These are phyloP conservation scores for Achlya flavicornis DNA, from an alignment of 2,888 invertebrate species.

Conservation along the genomic window DNA sequence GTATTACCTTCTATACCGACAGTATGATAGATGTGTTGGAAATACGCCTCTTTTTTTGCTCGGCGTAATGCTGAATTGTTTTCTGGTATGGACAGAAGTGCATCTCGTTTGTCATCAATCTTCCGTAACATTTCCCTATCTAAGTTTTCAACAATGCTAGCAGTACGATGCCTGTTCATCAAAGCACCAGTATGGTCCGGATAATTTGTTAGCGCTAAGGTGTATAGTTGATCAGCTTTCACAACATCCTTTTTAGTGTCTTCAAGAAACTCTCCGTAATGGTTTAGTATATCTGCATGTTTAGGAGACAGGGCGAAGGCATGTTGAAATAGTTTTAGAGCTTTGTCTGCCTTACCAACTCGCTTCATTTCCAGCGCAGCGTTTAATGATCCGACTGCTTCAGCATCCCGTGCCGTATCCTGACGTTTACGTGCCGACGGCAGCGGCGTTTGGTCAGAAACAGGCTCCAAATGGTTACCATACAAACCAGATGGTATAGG, in stretches of 20 bases:
- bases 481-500: slow-evolving; percentile 74
- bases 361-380: slow-evolving; percentile 93
- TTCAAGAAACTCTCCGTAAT: slow-evolving; percentile 97
- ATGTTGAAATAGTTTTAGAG: slow-evolving; percentile 93
- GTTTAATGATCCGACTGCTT: slow-evolving; percentile 93
- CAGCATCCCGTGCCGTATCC: slow-evolving; percentile 76
- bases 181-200: slow-evolving; percentile 93
- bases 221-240: slow-evolving; percentile 95
- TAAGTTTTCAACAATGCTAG: slow-evolving; percentile 94
- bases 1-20: slow-evolving; percentile 99
- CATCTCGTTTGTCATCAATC: slow-evolving; percentile 93
- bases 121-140: slow-evolving; percentile 90
- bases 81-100: slow-evolving; percentile 91
- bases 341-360: slow-evolving; percentile 92
- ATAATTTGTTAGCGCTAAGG: slow-evolving; percentile 91
- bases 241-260: slow-evolving; percentile 92
- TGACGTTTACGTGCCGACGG: slow-evolving; percentile 39
- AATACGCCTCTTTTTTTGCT: slow-evolving; percentile 97
- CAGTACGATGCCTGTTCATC: slow-evolving; percentile 92
- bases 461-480: slow-evolving; percentile 68
- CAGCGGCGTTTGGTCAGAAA: slow-evolving; percentile 51
- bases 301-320: slow-evolving; percentile 95
- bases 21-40: slow-evolving; percentile 97
- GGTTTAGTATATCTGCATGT: slow-evolving; percentile 95
- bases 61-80: slow-evolving; percentile 91